Evolutionary conservation across 2,797 vertebrate species (phyloP).

Genomic region (Galaxias olidus): DNA sequence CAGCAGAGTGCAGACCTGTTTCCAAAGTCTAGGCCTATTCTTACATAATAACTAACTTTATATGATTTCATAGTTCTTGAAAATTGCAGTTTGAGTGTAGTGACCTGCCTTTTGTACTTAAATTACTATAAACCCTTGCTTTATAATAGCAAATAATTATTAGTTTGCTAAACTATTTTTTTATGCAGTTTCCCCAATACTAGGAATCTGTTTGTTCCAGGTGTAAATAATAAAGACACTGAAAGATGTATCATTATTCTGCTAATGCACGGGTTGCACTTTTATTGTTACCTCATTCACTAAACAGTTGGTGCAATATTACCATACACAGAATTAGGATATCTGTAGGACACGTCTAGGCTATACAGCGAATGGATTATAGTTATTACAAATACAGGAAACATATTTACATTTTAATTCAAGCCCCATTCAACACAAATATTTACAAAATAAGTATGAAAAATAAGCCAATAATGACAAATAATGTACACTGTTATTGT

Average conservation of each 20-base stretch:
- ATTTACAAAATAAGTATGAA: conserved; percentile 99
- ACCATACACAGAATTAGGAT: conserved; percentile 98
- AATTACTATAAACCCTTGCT: too few relatives aligned
- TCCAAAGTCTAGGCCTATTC: too few relatives aligned
- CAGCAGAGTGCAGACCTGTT: too few relatives aligned
- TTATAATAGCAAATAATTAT: too few relatives aligned
- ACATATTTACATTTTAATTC: conserved; percentile 99
- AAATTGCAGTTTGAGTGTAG: too few relatives aligned
- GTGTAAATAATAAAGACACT: conserved; percentile 33
- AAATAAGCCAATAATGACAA: conserved; percentile 87
- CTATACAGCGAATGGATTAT: conserved; percentile 99
- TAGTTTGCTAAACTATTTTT: too few relatives aligned
- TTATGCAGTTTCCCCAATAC: too few relatives aligned
- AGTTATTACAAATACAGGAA: conserved; percentile 99
- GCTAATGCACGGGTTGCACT: conserved; percentile 89
- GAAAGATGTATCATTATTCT: conserved; percentile 45
- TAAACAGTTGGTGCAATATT: conserved; percentile 96
- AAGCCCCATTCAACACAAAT: conserved; percentile 95
- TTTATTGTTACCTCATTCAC: conserved; percentile 99
- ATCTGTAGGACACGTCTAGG: conserved; percentile 98
- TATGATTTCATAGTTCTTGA: too few relatives aligned
- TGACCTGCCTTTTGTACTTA: too few relatives aligned
- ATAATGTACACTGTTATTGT: conserved; percentile 91
- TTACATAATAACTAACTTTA: too few relatives aligned
- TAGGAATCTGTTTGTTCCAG: too few relatives aligned